These are phyloP conservation scores for Ceratina japonica DNA, from an alignment of 1,140 invertebrate species.

Conservation along the genomic window DNA sequence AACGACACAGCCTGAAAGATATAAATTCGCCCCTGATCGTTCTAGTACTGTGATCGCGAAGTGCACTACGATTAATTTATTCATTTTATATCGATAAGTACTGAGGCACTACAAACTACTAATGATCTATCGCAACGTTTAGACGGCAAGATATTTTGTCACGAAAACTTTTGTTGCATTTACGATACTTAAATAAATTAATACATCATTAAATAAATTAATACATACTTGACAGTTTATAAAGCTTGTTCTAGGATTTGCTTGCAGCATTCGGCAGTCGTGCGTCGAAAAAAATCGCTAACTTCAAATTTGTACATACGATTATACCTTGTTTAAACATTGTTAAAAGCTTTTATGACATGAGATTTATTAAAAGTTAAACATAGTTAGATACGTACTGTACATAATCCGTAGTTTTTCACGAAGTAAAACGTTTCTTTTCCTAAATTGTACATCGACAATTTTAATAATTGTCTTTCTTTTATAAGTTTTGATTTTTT, in stretches of 20 bases:
- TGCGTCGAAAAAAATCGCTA: background rate
- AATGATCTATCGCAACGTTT: constrained; percentile 18
- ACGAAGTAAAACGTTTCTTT: constrained; percentile 45
- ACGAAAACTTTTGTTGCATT: constrained; percentile 64
- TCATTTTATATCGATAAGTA: background rate
- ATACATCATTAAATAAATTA: constrained; percentile 62
- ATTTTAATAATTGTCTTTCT: constrained; percentile 12
- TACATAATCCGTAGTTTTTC: constrained; percentile 55
- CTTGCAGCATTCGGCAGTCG: constrained; percentile 5
- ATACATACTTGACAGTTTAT: constrained; percentile 37
- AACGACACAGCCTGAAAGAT: background rate
- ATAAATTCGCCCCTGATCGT: constrained; percentile 26
- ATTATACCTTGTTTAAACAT: constrained; percentile 13
- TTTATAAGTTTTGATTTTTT: constrained; percentile 18
- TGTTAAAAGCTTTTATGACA: constrained; percentile 43
- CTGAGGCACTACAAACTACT: constrained; percentile 16
- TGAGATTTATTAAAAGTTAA: constrained; percentile 33
- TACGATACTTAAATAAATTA: constrained; percentile 65
- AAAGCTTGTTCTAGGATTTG: constrained; percentile 46
- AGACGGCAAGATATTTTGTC: constrained; percentile 57
- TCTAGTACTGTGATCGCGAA: constrained; percentile 41
- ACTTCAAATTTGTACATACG: constrained; percentile 20
- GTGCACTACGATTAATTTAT: constrained; percentile 39
- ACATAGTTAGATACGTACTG: constrained; percentile 51
- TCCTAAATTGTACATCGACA: too few species aligned